Conservation (phyloP, 2,113 vertebrate species). For the Piliocolobus tephrosceles region DNA sequence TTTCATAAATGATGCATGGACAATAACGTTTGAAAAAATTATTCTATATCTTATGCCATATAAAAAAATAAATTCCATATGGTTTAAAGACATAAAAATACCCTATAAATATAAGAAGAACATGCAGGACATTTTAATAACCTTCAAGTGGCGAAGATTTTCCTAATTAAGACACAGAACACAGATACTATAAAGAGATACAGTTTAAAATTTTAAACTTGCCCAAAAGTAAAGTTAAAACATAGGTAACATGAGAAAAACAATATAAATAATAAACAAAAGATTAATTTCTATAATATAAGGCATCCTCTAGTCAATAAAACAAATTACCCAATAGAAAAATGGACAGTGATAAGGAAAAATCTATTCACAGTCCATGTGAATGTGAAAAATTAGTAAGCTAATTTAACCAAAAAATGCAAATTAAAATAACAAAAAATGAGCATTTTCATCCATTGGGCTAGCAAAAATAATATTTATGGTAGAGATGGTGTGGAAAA, state of each 20-base stretch:
- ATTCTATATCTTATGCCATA: not conserved
- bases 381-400: not conserved
- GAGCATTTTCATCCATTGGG: not conserved
- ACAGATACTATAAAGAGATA: not conserved
- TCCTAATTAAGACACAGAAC: not conserved
- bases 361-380: not conserved
- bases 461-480: not conserved
- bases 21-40: not conserved
- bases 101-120: not conserved
- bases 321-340: not conserved
- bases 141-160: not conserved
- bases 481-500: not conserved
- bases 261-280: not conserved
- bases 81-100: not conserved
- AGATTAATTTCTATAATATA: not conserved
- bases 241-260: not conserved
- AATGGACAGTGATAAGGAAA: not conserved
- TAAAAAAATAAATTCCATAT: not conserved
- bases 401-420: not conserved
- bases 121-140: not conserved
- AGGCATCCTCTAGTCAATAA: not conserved
- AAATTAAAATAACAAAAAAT: not conserved
- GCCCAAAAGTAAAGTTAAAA: not conserved
- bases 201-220: not conserved
- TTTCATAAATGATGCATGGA: not conserved